These are phyloP conservation scores for Oxygymnocypris stewartii DNA, from an alignment of 2,113 vertebrate species.

Conservation along the genomic window DNA sequence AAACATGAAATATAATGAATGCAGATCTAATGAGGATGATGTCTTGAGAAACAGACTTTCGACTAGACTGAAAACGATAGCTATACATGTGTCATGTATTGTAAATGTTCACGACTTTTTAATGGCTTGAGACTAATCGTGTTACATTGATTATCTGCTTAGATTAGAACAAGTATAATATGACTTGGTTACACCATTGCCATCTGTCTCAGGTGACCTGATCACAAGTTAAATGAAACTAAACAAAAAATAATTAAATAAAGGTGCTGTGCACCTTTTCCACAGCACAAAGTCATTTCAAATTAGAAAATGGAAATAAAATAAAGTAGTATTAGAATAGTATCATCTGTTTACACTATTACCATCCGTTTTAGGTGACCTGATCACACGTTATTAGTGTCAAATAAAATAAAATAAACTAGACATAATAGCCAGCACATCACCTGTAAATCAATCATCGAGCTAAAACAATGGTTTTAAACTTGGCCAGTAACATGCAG, in stretches of 20 bases:
- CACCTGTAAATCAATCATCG: neutral
- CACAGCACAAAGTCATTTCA: neutral
- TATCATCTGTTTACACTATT: neutral
- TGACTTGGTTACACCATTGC: neutral
- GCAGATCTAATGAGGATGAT: constrained; percentile 16
- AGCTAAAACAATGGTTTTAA: neutral
- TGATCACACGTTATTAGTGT: neutral
- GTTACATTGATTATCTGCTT: neutral
- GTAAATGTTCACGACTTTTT: neutral
- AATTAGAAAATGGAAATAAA: neutral
- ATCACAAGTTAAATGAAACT: neutral
- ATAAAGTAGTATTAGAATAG: too few relatives aligned
- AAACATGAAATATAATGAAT: constrained; percentile 1
- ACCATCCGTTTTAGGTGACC: neutral
- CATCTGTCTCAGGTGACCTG: neutral
- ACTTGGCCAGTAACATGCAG: neutral
- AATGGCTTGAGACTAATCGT: neutral
- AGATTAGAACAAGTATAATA: neutral
- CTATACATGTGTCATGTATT: neutral
- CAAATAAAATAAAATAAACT: neutral
- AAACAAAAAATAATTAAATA: too few relatives aligned
- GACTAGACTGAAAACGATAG: neutral
- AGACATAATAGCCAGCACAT: neutral
- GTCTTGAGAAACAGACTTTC: neutral
- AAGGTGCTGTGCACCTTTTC: neutral